Base-by-base conservation (phyloP, 2,888 invertebrate species). In the Noctua comes region DNA sequence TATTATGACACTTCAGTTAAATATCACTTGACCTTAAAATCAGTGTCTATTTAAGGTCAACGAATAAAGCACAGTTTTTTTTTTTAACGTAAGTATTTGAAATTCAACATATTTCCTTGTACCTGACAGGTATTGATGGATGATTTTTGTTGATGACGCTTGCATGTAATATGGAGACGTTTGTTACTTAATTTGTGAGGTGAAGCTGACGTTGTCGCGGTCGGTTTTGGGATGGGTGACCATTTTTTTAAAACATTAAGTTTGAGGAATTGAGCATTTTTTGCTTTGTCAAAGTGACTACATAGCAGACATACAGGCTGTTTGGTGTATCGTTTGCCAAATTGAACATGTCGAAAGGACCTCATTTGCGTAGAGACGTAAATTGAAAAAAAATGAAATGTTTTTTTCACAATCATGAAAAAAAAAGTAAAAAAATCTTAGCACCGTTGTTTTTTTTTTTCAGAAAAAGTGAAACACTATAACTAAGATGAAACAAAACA, bases 21-120 rank as follows among this genome's bases (percentile, higher is more conserved):
- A 78, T 65, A 54, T 46, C 24, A 21, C 13, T n/a, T 48, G 80
- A 72, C 80, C 80, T 65, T 71, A 31, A 21, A 64, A 18, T 8
- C 5, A 36, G n/a, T 27, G 40, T 57, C 13, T 10, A 11, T 7
- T 5, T 36, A 57, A 79, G 79, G 79, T 79, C n/a, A 31, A 36
- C 13, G 10, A 13, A 71, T 7, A 54, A 18, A 79, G 27, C 74
- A 21, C 0, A 7, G n/a, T n/a, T 46, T 36, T 21, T 78, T 77
- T 65, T 77, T 66, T 16, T 21, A 68, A 59, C n/a, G n/a, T n/a
- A n/a, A n/a, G 10, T 59, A 48, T 79, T 64, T 65, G 54, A 21
- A 68, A 57, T 71, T 31, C 36, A 16, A 24, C n/a, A 40, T 57
- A 66, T 72, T 66, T 40, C 72, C 79, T 72, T 79, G 54, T 70